Percentiles rank a stretch among this genome's conserved stretches.
Conservation (phyloP, 2,888 invertebrate genomes). For the Drosophila subquinaria region DNA sequence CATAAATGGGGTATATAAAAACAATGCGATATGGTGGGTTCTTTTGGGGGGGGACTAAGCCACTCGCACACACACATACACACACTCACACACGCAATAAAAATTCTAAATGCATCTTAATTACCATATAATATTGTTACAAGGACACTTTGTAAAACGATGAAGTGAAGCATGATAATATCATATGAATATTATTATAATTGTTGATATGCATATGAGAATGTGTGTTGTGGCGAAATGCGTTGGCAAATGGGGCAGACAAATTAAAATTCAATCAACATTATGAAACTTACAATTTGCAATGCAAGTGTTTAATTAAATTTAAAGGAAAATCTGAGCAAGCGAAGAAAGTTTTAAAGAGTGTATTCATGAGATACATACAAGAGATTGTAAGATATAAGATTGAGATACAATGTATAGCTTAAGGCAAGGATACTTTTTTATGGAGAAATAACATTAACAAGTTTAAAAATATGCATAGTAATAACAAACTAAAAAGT, state of each 20-base stretch:
- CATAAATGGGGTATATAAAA: constrained; percentile 20
- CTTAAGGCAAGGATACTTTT: constrained; percentile 26
- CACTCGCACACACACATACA: constrained; percentile 23
- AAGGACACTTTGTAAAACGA: constrained; percentile 60
- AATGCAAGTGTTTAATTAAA: constrained; percentile 6
- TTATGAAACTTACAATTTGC: constrained; percentile 6
- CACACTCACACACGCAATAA: constrained; percentile 11
- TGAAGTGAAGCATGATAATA: constrained; percentile 39
- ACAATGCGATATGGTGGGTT: constrained; percentile 48
- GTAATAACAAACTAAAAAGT: constrained; percentile 36
- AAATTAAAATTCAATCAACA: constrained; percentile 12
- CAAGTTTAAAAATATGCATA: constrained; percentile 26
- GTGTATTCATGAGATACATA: background rate
- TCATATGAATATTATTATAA: constrained; percentile 14
- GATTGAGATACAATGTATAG: constrained; percentile 24
- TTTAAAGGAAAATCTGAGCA: background rate
- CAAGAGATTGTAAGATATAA: constrained; percentile 2
- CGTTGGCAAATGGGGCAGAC: constrained; percentile 17
- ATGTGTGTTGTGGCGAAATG: constrained; percentile 35
- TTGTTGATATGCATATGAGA: constrained; percentile 21
- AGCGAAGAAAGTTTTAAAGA: background rate
- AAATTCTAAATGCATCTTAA: constrained; percentile 31
- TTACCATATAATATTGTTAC: constrained; percentile 31
- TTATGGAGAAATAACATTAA: constrained; percentile 44
- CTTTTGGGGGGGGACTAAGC: constrained; percentile 9